Evolutionary conservation across 1,140 invertebrate species (phyloP), one percentile per base, ranked within the genome.

Genomic region (Charaxes varanes): DNA sequence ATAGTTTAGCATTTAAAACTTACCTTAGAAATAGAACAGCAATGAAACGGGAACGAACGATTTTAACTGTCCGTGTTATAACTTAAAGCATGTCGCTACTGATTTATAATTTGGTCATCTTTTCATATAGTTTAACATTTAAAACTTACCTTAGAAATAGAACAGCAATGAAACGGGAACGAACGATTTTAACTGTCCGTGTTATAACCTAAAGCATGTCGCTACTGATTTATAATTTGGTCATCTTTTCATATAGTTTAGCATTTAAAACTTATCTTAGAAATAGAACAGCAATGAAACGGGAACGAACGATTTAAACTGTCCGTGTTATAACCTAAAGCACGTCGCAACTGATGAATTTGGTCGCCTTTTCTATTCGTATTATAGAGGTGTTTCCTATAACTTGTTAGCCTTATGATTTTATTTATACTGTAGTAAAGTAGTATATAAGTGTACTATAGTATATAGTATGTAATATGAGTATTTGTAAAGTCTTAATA

Each of bases 221-320:
- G n/a, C 33, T n/a, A 24, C 28, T 33, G 27, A 38, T 45, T 45
- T 26, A 38, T 38, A 19, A 38, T 14, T 4, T 23, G 4, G 11
- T 17, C 17, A 24, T 32, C 12, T 11, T 19, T 6, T 15, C 10
- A 18, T 11, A 38, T 6, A 3, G n/a, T 15, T 19, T 4, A 19
- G 7, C 7, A 4, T 19, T 4, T 19, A n/a, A n/a, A n/a, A n/a
- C n/a, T 19, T 19, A 19, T 7, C 4, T 19, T 4, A 4, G 4
- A 19, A 19, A 19, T 4, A 4, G 18, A 19, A 19, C 7, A 19
- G 4, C n/a, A 26, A 14, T 28, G 4, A 2, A 15, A 14, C n/a
- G n/a, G n/a, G n/a, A n/a, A n/a, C n/a, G n/a, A 32, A 50, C 47
- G 43, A 37, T 43, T 36, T 37, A 47, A 42, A 53, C 35, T 40